These are phyloP conservation scores for Gambusia yucatana DNA, from an alignment of 2,797 vertebrate species.

Conservation along the genomic window DNA sequence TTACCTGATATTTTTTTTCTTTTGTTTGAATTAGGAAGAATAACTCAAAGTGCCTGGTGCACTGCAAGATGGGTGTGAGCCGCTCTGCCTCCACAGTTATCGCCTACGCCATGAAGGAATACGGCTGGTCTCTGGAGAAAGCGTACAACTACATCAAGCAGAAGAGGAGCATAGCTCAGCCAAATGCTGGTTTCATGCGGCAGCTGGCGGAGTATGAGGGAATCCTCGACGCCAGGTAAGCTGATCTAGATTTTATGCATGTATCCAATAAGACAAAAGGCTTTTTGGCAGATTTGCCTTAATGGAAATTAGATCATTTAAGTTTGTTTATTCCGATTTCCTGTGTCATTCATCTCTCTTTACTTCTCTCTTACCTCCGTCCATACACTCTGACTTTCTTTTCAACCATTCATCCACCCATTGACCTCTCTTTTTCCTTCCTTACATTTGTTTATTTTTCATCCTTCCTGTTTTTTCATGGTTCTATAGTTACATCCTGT, in stretches of 20 bases:
- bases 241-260: neutral
- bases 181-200: constrained; percentile 93
- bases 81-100: constrained; percentile 97
- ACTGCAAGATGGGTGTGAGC: constrained; percentile 98
- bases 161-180: constrained; percentile 89
- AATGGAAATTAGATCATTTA: neutral
- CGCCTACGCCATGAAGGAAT: constrained; percentile 97
- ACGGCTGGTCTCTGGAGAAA: constrained; percentile 93
- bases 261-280: neutral
- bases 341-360: neutral
- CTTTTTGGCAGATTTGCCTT: neutral
- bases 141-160: constrained; percentile 94
- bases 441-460: neutral
- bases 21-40: constrained; percentile 84
- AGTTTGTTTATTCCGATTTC: too few relatives aligned
- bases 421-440: neutral
- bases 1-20: neutral
- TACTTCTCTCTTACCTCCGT: neutral
- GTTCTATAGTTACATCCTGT: neutral
- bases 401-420: neutral
- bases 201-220: constrained; percentile 96
- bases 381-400: neutral
- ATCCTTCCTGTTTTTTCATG: neutral
- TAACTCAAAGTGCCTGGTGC: constrained; percentile 96
- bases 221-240: constrained; percentile 93